These are phyloP conservation scores for Meloe dianella DNA, from an alignment of 2,888 invertebrate species.

Conservation along the genomic window DNA sequence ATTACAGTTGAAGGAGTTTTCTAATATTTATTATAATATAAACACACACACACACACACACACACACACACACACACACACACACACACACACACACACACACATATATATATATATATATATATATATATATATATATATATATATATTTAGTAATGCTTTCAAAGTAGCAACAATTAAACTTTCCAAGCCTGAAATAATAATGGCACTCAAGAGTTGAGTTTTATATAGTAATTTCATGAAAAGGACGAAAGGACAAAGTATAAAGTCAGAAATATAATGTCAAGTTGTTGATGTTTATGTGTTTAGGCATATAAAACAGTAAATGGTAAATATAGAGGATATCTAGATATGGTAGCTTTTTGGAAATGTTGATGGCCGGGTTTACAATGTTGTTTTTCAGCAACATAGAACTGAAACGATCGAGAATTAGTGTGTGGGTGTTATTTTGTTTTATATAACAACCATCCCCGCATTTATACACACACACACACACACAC, in stretches of 20 bases:
- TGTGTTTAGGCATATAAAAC: slow-evolving; percentile 3
- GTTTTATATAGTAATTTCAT: not conserved
- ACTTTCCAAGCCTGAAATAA: slow-evolving; percentile 5
- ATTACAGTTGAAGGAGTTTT: not conserved
- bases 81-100: too few relatives aligned
- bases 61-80: too few relatives aligned
- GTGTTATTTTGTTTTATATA: not conserved
- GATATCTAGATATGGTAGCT: too few relatives aligned
- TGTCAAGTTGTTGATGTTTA: slow-evolving; percentile 3
- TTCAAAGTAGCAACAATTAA: not conserved
- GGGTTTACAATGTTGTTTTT: not conserved
- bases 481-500: not conserved
- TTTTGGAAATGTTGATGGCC: not conserved
- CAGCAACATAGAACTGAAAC: not conserved
- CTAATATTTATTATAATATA: too few relatives aligned
- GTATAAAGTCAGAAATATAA: slow-evolving; percentile 5
- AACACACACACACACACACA: too few relatives aligned
- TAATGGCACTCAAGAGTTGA: not conserved
- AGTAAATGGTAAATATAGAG: not conserved
- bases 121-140: too few relatives aligned
- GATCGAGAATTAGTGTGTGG: not conserved
- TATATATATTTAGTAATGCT: not conserved
- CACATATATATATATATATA: too few relatives aligned
- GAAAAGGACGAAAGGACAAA: not conserved
- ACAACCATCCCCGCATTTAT: not conserved